Conservation (phyloP, 2,888 invertebrate species). For the Muscina levida region DNA sequence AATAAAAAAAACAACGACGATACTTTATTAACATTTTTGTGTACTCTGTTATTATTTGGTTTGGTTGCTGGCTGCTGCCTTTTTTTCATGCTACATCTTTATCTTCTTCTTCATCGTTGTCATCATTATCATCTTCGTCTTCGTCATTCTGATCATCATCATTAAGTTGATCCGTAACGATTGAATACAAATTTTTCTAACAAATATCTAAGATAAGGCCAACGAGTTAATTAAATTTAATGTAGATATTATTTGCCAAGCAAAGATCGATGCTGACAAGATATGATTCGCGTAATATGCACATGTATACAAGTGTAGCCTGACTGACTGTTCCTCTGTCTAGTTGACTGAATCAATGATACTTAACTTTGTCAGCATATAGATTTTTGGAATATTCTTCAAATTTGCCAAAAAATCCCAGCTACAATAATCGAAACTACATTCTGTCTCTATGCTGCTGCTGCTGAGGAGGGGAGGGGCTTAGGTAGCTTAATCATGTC, state of each 20-base stretch:
- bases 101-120: too few species aligned
- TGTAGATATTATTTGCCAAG: slow-evolving; percentile 46
- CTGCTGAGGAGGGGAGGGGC: neutral
- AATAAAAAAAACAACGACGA: too few species aligned
- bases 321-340: neutral
- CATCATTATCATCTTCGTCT: too few species aligned
- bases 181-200: neutral
- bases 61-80: too few species aligned
- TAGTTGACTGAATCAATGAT: neutral
- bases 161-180: neutral
- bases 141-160: too few species aligned
- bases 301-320: slow-evolving; percentile 24
- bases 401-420: slow-evolving; percentile 33
- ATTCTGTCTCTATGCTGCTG: neutral
- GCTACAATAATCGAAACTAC: slow-evolving; percentile 35
- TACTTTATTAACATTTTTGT: too few species aligned
- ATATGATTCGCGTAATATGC: slow-evolving; percentile 39
- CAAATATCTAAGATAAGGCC: slow-evolving; percentile 65
- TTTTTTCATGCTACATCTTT: too few species aligned
- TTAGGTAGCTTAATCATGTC: slow-evolving; percentile 24
- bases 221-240: slow-evolving; percentile 67
- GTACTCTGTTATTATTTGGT: too few species aligned
- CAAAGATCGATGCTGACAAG: slow-evolving; percentile 14
- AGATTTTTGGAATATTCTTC: neutral
- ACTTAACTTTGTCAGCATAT: neutral